Conservation (phyloP, 2,797 vertebrate species). For the Coilia nasus region DNA sequence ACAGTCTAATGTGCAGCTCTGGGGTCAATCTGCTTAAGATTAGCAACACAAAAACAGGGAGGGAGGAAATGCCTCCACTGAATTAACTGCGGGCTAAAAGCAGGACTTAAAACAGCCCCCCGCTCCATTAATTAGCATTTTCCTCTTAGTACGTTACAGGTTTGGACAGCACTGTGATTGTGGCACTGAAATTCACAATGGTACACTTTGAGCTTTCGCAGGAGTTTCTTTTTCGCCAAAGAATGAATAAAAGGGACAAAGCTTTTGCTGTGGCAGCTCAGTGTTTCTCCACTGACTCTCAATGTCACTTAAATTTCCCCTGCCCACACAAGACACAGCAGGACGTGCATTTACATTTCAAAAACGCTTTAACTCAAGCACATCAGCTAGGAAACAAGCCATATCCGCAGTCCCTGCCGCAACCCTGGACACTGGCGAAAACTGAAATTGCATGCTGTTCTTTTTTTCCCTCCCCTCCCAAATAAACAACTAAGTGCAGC, state of each 20-base stretch:
- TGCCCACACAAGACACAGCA: constrained; percentile 44
- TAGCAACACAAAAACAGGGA: not conserved
- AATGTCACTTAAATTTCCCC: constrained; percentile 42
- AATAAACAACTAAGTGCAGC: not conserved
- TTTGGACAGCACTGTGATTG: not conserved
- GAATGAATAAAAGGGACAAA: not conserved
- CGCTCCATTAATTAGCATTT: not conserved
- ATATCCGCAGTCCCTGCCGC: not conserved
- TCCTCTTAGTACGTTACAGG: not conserved
- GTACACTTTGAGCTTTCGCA: not conserved
- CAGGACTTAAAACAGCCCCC: too few relatives aligned
- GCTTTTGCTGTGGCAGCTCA: constrained; percentile 34
- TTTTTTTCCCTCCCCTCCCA: not conserved
- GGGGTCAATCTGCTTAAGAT: not conserved
- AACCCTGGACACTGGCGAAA: not conserved
- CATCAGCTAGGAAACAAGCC: constrained; percentile 11
- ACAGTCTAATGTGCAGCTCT: not conserved
- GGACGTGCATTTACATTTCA: constrained; percentile 60
- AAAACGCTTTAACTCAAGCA: constrained; percentile 44
- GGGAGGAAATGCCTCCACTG: not conserved
- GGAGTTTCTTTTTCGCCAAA: not conserved
- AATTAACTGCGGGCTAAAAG: not conserved
- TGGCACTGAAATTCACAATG: not conserved
- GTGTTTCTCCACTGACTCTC: not conserved
- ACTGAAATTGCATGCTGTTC: not conserved